A percentile compares a stretch with the other conserved stretches of the same genome.
Evolutionary conservation across 2,113 vertebrate genomes (phyloP).

Genomic region (Bombycilla garrulus): DNA sequence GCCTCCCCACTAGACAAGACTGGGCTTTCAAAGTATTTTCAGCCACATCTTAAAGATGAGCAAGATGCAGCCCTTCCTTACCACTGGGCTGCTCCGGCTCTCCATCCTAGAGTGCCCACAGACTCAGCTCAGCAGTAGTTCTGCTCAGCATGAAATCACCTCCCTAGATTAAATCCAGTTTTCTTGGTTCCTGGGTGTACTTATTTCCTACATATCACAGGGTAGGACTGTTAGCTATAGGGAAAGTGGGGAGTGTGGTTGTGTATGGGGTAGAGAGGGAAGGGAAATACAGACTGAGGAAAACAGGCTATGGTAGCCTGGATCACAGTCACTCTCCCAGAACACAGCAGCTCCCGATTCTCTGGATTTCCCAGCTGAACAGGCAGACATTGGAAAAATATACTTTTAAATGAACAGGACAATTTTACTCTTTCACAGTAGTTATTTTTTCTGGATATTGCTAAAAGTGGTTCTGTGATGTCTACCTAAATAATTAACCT

Average conservation of each 20-base stretch:
- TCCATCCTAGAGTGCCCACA: neutral
- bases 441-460: neutral
- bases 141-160: neutral
- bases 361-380: neutral
- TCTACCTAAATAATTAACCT: slow-evolving; percentile 9
- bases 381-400: neutral
- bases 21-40: neutral
- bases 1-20: neutral
- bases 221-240: neutral
- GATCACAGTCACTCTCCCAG: neutral
- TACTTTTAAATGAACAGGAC: neutral
- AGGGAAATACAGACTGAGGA: neutral
- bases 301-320: neutral
- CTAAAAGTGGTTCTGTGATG: neutral
- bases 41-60: neutral
- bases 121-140: neutral
- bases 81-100: neutral
- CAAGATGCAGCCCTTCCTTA: neutral
- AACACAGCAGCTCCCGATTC: neutral
- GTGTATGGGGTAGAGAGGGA: neutral
- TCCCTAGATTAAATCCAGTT: neutral
- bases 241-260: no score
- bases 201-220: neutral
- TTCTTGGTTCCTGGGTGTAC: neutral
- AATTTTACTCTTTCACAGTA: neutral